Evolutionary conservation across 2,888 invertebrate genomes (phyloP).

Genomic region (Lysandra coridon): DNA sequence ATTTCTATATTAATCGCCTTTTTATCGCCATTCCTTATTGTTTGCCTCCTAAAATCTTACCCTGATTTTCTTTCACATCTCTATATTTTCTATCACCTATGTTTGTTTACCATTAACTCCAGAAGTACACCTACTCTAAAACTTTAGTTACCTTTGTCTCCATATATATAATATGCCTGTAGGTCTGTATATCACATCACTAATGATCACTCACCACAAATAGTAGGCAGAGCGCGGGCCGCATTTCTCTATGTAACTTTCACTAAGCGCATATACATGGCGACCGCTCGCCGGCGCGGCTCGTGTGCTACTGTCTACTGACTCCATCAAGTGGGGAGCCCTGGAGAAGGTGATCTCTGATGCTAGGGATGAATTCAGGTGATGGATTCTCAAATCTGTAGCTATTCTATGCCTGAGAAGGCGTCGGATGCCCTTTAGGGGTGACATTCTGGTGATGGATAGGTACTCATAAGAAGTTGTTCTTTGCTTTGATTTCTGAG

Average conservation of each 20-base stretch:
- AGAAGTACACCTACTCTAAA: not conserved
- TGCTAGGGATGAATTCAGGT: not conserved
- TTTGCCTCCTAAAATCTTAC: no score
- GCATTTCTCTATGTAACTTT: slow-evolving; percentile 77
- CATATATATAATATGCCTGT: slow-evolving; percentile 33
- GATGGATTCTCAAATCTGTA: not conserved
- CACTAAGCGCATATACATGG: slow-evolving; percentile 68
- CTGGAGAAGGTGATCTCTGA: not conserved
- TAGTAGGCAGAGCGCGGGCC: slow-evolving; percentile 74
- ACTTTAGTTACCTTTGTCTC: not conserved
- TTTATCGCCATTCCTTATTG: no score
- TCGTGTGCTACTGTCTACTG: slow-evolving; percentile 57
- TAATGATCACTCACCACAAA: slow-evolving; percentile 78
- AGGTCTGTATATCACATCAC: slow-evolving; percentile 44
- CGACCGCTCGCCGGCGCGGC: slow-evolving; percentile 59
- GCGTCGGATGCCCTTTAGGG: no score
- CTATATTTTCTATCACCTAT: no score
- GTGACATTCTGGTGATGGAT: no score
- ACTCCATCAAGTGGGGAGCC: not conserved
- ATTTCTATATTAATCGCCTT: no score
- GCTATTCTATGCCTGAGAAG: no score
- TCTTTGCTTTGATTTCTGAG: no score
- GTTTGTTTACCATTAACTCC: no score
- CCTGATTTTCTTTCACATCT: not conserved
- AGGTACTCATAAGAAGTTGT: no score